Percentiles rank a stretch among this genome's conserved stretches.
These are phyloP conservation scores for Musca vetustissima DNA, from an alignment of 1,140 invertebrate species.

Conservation along the genomic window DNA sequence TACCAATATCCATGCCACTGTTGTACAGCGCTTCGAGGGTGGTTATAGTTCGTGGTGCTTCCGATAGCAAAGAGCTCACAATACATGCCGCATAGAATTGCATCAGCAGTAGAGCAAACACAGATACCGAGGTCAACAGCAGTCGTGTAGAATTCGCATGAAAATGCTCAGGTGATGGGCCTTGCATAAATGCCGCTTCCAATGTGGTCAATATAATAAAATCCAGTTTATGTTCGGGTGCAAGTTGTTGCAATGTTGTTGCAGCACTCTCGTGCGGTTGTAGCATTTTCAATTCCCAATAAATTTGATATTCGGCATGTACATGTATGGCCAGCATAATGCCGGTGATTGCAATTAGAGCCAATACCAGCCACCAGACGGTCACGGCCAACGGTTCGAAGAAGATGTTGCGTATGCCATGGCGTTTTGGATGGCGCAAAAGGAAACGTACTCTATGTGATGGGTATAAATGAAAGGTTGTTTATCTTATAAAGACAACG, in stretches of 20 bases:
- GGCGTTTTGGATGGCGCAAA: constrained; percentile 61
- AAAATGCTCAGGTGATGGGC: constrained; percentile 39
- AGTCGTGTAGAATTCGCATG: constrained; percentile 42
- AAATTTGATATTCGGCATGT: constrained; percentile 6
- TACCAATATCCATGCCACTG: constrained; percentile 60
- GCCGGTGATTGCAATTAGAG: not conserved
- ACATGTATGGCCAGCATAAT: constrained; percentile 16
- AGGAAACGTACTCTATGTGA: constrained; percentile 55
- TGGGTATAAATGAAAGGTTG: not conserved
- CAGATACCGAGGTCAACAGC: constrained; percentile 57
- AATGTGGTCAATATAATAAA: constrained; percentile 44
- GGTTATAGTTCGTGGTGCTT: constrained; percentile 60
- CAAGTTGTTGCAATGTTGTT: not conserved
- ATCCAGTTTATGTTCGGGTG: constrained; percentile 29
- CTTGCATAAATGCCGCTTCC: constrained; percentile 46
- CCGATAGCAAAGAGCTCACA: constrained; percentile 65
- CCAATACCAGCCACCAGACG: constrained; percentile 54
- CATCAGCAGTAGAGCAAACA: constrained; percentile 61
- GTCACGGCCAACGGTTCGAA: constrained; percentile 54
- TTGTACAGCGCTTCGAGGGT: constrained; percentile 58
- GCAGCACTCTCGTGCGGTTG: not conserved
- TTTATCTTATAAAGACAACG: not conserved
- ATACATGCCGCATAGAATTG: constrained; percentile 68
- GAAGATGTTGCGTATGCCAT: constrained; percentile 57
- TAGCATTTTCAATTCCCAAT: constrained; percentile 23